Base-by-base conservation (phyloP, 2,888 invertebrate genomes). In the Dynastes maya region DNA sequence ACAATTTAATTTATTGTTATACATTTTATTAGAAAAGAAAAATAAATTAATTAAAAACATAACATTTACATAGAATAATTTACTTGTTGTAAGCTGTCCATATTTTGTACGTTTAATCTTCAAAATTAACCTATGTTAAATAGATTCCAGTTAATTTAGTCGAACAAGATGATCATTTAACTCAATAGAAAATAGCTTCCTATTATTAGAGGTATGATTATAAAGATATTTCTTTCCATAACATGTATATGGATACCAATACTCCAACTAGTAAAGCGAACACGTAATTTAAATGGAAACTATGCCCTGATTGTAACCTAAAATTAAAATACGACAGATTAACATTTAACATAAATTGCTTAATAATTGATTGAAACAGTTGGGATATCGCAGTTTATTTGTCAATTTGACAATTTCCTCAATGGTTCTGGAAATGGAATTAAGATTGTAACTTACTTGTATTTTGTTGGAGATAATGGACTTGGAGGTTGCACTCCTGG, bases 401-500 rank as follows among this genome's bases (percentile, higher is more conserved):
- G 40, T 40, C 40, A 8, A 45, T 11, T 11, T 45, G 8, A 11
- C 45, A 45, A 45, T 45, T 8, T 2, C 11, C 9, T 45, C 8
- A 8, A 58, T 9, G 68, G 55, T 58, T 37, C 37, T 75, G 68
- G 37, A 55, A 8, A 32, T 32, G 4, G 2, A 32, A 32, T 32
- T 32, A 32, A 32, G 32, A 32, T 32, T 5, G 32, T 29, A 58
- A 84, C 86, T 84, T 86, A 90, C 90, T 89, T 88, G 83, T 89
- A 89, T 81, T 90, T 90, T 32, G 87, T 87, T 13, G 91, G 90
- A 74, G 91, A 91, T 80, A 93, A 90, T 27, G 92, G 92, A 64
- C 90, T 89, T 2, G 92, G 92, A 32, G 93, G 92, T 85, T 90
- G 88, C 2, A 91, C 85, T 16, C 93, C 93, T 0, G 93, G 92